A percentile compares a stretch with the other conserved stretches of the same genome.
Conservation (phyloP, 1,140 invertebrate genomes). For the Drosophila orosa region DNA sequence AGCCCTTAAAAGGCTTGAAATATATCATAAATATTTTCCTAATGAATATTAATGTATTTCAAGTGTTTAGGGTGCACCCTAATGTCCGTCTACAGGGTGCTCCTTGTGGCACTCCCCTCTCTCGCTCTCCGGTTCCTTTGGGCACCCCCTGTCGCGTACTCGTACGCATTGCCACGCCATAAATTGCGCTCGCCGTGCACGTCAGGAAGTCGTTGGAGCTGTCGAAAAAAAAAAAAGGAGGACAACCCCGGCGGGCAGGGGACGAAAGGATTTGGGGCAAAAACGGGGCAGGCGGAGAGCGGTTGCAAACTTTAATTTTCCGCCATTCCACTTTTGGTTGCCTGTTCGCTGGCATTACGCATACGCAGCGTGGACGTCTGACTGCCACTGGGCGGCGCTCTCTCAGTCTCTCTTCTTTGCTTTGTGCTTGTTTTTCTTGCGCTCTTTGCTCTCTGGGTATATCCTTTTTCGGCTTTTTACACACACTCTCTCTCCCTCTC, state of each 20-base stretch:
- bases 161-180: conserved; percentile 51
- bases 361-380: conserved; percentile 65
- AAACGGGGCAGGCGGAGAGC: conserved; percentile 10
- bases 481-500: too few species aligned
- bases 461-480: conserved; percentile 48
- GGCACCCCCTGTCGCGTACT: not conserved
- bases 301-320: conserved; percentile 67
- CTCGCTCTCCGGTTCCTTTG: not conserved
- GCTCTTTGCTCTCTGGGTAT: conserved; percentile 23
- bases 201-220: conserved; percentile 56
- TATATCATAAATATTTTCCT: too few species aligned
- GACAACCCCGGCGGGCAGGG: not conserved
- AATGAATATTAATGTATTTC: conserved; percentile 34
- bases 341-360: conserved; percentile 68
- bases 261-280: not conserved
- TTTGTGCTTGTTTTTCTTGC: not conserved
- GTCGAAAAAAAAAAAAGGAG: conserved; percentile 25
- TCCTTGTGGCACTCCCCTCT: conserved; percentile 12
- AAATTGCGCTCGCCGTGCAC: conserved; percentile 54
- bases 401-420: conserved; percentile 11
- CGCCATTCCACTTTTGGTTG: conserved; percentile 66
- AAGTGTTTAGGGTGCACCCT: not conserved
- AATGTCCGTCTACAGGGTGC: conserved; percentile 17
- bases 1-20: too few species aligned
- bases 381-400: conserved; percentile 59